Evolutionary conservation across 2,113 vertebrate genomes (phyloP).

Genomic region (Ardeotis arabs): DNA sequence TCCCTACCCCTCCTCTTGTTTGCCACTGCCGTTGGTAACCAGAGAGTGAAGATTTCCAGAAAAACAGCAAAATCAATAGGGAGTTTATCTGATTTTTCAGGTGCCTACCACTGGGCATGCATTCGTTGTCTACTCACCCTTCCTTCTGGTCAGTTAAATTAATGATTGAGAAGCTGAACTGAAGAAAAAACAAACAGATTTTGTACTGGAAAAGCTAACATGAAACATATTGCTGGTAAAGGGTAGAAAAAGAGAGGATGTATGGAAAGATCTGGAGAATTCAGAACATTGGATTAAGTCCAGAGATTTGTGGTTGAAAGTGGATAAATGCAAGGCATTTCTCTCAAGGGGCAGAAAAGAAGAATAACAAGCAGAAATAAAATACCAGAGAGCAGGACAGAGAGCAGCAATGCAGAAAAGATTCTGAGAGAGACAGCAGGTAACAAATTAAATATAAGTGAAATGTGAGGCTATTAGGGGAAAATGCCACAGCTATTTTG

Average conservation of each 20-base stretch:
- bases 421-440: neutral
- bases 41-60: neutral
- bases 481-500: neutral
- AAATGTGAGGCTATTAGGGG: slow-evolving; percentile 14
- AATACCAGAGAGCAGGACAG: neutral
- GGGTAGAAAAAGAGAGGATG: neutral
- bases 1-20: neutral
- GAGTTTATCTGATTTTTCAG: slow-evolving; percentile 12
- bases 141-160: neutral
- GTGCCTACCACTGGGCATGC: neutral
- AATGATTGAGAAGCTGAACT: neutral
- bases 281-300: neutral
- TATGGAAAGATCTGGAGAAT: neutral
- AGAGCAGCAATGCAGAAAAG: slow-evolving; percentile 44
- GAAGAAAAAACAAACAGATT: neutral
- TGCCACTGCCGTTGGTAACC: neutral
- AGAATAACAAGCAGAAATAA: slow-evolving; percentile 35
- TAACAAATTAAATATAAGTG: slow-evolving; percentile 43
- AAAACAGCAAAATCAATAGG: neutral
- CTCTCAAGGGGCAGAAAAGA: neutral
- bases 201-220: neutral
- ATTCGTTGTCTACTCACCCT: neutral
- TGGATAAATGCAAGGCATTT: neutral
- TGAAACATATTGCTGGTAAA: neutral
- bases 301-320: slow-evolving; percentile 1